Evolutionary conservation across 2,113 vertebrate species (phyloP), one percentile per base, ranked within the genome.

Genomic region (Lophotis ruficrista): DNA sequence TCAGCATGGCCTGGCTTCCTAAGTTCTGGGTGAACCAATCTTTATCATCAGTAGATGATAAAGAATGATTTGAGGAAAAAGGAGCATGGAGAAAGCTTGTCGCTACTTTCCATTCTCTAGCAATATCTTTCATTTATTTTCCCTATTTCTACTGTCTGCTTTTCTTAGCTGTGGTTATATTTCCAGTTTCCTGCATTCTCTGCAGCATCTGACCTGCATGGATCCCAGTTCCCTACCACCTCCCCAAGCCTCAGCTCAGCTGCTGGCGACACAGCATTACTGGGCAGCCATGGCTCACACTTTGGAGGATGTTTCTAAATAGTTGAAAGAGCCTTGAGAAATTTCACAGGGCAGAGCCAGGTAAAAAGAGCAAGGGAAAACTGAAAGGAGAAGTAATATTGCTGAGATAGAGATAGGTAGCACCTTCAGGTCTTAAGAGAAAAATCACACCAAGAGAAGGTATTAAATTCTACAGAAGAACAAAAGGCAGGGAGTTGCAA

Each of bases 151-250:
- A 7, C 19, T 16, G 23, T 51, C 25, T 51, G 6, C 24, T 76
- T 72, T 80, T 88, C 33, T 51, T 56, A 83, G 21, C 6, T 68
- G 3, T 38, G 14, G 5, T 50, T 61, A 14, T 12, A 7, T 56
- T 83, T 83, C n/a, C 38, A 22, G 47, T 79, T 66, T 65, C 18
- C 51, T 92, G 5, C 16, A 50, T 70, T 14, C 14, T 81, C 53
- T 85, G 60, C 19, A 87, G 7, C 38, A 50, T 43, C 25, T 13
- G 7, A n/a, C 15, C 7, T 4, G 4, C 0, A 0, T 37, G 23
- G 12, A 6, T 69, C 14, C 54, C 48, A 30, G 17, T 48, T 11
- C 16, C 6, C 54, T 86, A 35, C 14, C 13, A 27, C 18, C 7
- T 83, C 30, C 30, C 22, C 10, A 23, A 5, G 30, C n/a, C 45